Evolutionary conservation across 64 coral and sea anemone species (phyloP), one percentile per base, ranked within the genome.

Genomic region (Astreopora myriophthalma): DNA sequence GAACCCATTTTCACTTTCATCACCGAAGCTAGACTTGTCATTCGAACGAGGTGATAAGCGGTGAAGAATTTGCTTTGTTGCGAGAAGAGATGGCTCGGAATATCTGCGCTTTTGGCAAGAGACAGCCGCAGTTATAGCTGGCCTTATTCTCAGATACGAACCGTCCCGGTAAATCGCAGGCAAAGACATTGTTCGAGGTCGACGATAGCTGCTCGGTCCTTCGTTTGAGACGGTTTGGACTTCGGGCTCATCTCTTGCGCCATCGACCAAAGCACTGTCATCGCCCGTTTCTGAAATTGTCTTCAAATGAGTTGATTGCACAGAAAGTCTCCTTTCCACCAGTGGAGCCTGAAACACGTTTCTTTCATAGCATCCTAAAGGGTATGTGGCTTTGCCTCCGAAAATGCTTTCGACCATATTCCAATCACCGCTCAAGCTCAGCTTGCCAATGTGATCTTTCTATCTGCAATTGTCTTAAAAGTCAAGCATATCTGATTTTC

Each of bases 401-500:
- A 83, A 83, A 64, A 83, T 83, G 32, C 79, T 83, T 23, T 83
- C 79, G 2, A 83, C 79, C 79, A 83, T 83, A 57, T 34, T 83
- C 30, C 13, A 36, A 27, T 49, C 48, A 1, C 33, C 70, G 70
- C 20, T 37, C 17, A 6, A 36, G 3, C 32, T 40, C 37, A 36
- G 3, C 32, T 40, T 73, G 1, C 31, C 32, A 6, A 32, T 17
- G 20, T 39, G 79, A 83, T 83, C 76, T 80, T 55, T 58, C 19
- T 20, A 78, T 78, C 75, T 78, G 26, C 16, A 34, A 60, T 5
- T 61, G 57, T n/a, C 33, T 83, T 20, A 60, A 29, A 79, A 81
- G 58, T 81, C 49, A 5, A 22, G 28, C 51, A 19, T 34, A 83
- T 83, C 79, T 20, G 79, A 64, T 83, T 37, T 60, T 35, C 22